A percentile compares a stretch with the other conserved stretches of the same genome.
Conservation (phyloP, 2,888 invertebrate genomes). For the Emmelina monodactyla region DNA sequence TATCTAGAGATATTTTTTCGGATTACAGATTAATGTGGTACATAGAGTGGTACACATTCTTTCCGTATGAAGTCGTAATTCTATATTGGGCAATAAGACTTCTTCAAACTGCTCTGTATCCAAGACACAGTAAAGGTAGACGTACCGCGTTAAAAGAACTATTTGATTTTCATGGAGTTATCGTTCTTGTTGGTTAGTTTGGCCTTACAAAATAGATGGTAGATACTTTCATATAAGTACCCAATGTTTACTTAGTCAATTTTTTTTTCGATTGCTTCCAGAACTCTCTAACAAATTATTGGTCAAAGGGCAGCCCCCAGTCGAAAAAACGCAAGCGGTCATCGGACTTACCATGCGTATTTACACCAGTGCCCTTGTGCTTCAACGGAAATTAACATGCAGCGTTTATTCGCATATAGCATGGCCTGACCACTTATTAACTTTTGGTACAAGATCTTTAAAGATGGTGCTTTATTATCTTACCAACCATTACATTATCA, state of each 20-base stretch:
- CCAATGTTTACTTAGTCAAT: neutral
- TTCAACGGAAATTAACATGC: conserved; percentile 21
- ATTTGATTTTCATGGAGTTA: conserved; percentile 41
- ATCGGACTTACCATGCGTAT: conserved; percentile 30
- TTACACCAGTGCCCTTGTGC: conserved; percentile 26
- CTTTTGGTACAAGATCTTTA: conserved; percentile 28
- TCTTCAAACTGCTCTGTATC: conserved; percentile 24
- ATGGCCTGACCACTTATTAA: conserved; percentile 32
- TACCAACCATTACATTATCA: conserved; percentile 29
- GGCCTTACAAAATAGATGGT: neutral
- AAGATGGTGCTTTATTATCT: conserved; percentile 27
- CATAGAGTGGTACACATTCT: conserved; percentile 50
- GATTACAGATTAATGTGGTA: conserved; percentile 47
- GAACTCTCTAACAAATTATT: conserved; percentile 38
- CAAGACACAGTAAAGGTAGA: conserved; percentile 16
- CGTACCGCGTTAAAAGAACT: conserved; percentile 23
- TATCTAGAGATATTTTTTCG: too few species aligned
- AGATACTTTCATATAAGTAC: neutral
- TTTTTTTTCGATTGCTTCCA: conserved; percentile 18
- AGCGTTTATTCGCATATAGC: conserved; percentile 33
- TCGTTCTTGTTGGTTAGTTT: conserved; percentile 38
- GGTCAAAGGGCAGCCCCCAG: conserved; percentile 31
- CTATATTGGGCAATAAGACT: conserved; percentile 48
- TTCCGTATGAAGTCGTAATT: conserved; percentile 34
- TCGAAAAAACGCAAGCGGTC: conserved; percentile 37